Percentiles rank a stretch among this genome's conserved stretches.
Conservation (phyloP, 53 echinoderm and acorn worm species). For the Paracentrotus lividus region DNA sequence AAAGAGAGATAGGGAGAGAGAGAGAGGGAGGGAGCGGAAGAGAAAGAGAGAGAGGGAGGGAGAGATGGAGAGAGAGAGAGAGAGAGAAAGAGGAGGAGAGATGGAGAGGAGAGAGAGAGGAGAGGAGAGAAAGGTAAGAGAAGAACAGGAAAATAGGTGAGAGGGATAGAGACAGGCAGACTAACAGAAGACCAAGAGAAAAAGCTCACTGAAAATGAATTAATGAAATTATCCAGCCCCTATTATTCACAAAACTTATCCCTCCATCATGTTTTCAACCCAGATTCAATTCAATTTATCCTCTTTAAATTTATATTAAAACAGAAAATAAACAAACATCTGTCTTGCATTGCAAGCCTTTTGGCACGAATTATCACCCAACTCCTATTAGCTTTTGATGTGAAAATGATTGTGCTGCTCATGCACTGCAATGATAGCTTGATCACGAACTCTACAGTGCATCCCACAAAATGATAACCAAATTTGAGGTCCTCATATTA, state of each 20-base stretch:
- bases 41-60: background rate
- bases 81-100: background rate
- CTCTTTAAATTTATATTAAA: background rate
- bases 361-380: background rate
- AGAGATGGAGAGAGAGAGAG: background rate
- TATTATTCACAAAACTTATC: background rate
- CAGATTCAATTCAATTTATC: background rate
- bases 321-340: background rate
- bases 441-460: constrained; percentile 10
- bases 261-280: background rate
- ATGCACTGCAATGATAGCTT: background rate
- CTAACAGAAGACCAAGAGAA: background rate
- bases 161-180: background rate
- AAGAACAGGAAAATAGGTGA: background rate
- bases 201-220: background rate
- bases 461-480: no score
- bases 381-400: constrained; percentile 31
- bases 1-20: background rate
- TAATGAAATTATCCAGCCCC: background rate
- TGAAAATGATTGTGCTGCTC: constrained; percentile 8
- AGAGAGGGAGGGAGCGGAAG: background rate
- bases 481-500: no score
- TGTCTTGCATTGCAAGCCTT: background rate
- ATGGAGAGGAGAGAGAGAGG: background rate
- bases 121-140: background rate